phyloP scores from a whole-genome alignment of 2,113 vertebrate genomes.

The Capreolus pygargus region DNA sequence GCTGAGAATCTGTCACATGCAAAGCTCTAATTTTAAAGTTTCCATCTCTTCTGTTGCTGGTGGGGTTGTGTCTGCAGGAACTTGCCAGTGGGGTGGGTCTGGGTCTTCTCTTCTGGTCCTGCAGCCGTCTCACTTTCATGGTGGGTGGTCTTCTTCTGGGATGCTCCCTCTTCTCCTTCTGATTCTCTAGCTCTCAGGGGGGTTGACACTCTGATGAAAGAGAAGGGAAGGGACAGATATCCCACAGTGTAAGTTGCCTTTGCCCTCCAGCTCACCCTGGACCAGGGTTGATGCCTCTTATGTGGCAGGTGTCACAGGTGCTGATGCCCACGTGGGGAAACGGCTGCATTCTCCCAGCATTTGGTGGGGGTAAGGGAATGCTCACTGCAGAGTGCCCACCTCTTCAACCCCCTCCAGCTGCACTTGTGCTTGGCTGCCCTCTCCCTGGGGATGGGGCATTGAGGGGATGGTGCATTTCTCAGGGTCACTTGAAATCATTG shows the following conservation, averaged over 20 bases:
- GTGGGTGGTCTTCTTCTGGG: neutral
- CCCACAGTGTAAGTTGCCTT: neutral
- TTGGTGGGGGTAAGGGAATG: neutral
- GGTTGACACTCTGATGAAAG: neutral
- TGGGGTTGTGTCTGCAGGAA: neutral
- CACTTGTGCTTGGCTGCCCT: neutral
- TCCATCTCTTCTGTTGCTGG: neutral
- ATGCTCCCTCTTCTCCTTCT: neutral
- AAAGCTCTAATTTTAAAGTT: neutral
- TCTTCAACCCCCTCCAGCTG: neutral
- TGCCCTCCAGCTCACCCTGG: neutral
- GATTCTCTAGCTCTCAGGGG: neutral
- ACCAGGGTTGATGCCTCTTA: neutral
- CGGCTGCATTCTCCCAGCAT: neutral
- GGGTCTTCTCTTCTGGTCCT: neutral
- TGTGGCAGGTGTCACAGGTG: neutral
- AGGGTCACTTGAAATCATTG: neutral
- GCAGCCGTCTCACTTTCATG: too few relatives aligned
- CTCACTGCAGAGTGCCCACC: neutral
- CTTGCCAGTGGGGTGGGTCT: neutral
- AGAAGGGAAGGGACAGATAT: neutral
- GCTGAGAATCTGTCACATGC: neutral
- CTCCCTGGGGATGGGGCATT: neutral
- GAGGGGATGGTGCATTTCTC: neutral
- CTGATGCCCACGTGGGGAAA: neutral